Conservation (phyloP, 2,113 vertebrate species). For the Sula dactylatra region DNA sequence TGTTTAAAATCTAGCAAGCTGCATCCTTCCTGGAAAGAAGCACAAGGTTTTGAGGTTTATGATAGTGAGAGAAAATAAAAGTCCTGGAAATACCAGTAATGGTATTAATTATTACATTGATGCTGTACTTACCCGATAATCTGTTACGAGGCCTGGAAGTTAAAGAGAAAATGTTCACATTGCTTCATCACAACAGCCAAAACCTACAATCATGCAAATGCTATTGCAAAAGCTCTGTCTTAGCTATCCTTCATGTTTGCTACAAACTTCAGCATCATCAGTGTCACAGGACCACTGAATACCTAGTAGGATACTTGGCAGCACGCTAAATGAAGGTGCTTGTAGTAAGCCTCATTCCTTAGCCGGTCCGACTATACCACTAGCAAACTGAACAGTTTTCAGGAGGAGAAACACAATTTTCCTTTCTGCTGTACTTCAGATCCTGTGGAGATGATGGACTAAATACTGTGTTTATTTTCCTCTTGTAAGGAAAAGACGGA, state of each 20-base stretch:
- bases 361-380: background rate
- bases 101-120: background rate
- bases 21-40: background rate
- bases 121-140: slow-evolving; percentile 88
- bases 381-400: background rate
- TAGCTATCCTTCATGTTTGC: background rate
- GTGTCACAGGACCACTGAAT: background rate
- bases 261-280: background rate
- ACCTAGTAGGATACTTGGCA: background rate
- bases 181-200: background rate
- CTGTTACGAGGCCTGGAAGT: slow-evolving; percentile 88
- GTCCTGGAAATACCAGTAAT: background rate
- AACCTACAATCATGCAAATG: background rate
- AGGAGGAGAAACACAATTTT: background rate
- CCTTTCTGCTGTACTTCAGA: background rate
- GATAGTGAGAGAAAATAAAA: background rate
- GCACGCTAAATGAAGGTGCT: background rate
- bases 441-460: background rate
- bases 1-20: background rate
- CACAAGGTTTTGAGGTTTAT: background rate
- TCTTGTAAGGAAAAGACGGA: background rate
- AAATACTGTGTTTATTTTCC: background rate
- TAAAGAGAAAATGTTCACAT: background rate
- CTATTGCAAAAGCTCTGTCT: background rate
- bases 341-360: background rate